A percentile compares a stretch with the other conserved stretches of the same genome.
phyloP scores from a whole-genome alignment of 2,797 vertebrate genomes.

The Gouania willdenowi region DNA sequence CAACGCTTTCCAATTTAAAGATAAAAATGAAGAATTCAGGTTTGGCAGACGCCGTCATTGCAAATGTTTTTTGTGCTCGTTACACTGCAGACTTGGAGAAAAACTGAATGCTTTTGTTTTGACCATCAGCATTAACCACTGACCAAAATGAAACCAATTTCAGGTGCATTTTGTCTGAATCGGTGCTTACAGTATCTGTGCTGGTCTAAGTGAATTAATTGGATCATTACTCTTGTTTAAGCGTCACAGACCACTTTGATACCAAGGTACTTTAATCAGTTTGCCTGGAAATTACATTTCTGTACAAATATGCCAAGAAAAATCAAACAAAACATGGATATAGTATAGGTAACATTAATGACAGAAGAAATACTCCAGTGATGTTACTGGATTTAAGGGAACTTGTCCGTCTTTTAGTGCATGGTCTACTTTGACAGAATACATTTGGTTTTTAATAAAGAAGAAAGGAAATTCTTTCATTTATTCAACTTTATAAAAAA shows the following conservation, averaged over 20 bases:
- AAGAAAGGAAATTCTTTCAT: no score
- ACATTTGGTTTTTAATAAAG: no score
- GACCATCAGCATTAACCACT: slow-evolving; percentile 16
- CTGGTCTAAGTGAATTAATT: slow-evolving; percentile 36
- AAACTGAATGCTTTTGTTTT: slow-evolving; percentile 1
- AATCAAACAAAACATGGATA: not conserved
- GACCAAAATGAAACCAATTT: slow-evolving; percentile 41
- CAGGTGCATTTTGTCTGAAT: slow-evolving; percentile 35
- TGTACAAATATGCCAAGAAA: slow-evolving; percentile 36
- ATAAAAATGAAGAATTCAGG: slow-evolving; percentile 36
- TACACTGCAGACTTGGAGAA: not conserved
- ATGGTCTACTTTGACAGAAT: no score
- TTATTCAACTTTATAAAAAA: no score
- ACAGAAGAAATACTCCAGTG: slow-evolving; percentile 1
- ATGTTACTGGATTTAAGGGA: not conserved
- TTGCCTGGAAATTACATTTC: slow-evolving; percentile 19
- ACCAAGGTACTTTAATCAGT: slow-evolving; percentile 32
- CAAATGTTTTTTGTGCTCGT: slow-evolving; percentile 14
- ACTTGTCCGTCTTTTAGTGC: no score
- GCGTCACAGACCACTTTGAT: slow-evolving; percentile 28
- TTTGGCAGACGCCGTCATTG: slow-evolving; percentile 17
- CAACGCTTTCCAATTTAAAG: slow-evolving; percentile 4
- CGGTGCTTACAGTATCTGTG: slow-evolving; percentile 27
- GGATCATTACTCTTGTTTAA: slow-evolving; percentile 49
- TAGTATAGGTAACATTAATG: slow-evolving; percentile 15